Percentiles rank a stretch among this genome's conserved stretches.
These are phyloP conservation scores for Ceratitis capitata DNA, from an alignment of 1,140 invertebrate species.

Conservation along the genomic window DNA sequence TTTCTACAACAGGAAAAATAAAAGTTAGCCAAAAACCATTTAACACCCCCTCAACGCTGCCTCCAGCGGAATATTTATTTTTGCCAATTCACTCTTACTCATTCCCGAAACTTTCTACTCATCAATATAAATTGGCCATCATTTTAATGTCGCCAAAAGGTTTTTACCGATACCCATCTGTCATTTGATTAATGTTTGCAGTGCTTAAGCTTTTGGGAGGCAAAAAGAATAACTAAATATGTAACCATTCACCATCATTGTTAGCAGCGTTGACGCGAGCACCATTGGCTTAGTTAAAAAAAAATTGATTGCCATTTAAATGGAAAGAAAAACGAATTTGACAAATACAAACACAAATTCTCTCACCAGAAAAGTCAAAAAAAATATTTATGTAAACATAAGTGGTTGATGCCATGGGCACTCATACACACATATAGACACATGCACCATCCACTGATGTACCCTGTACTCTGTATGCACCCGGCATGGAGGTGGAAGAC, in stretches of 20 bases:
- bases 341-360: not conserved
- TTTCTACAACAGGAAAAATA: no score
- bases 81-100: not conserved
- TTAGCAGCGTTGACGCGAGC: not conserved
- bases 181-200: slow-evolving; percentile 34
- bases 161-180: not conserved
- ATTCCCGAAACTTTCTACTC: not conserved
- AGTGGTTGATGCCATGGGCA: not conserved
- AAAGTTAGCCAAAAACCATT: no score
- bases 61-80: no score
- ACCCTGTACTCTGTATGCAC: no score
- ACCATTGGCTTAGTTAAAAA: not conserved
- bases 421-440: not conserved
- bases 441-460: no score
- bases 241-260: not conserved
- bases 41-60: no score
- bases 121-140: slow-evolving; percentile 34
- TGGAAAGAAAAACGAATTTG: not conserved
- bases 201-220: not conserved
- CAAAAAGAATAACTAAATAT: not conserved
- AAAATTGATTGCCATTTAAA: not conserved
- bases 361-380: not conserved
- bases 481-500: no score
- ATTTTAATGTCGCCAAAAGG: slow-evolving; percentile 23
- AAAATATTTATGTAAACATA: not conserved